Evolutionary conservation across 2,113 vertebrate genomes (phyloP).

Genomic region (Nestor notabilis): DNA sequence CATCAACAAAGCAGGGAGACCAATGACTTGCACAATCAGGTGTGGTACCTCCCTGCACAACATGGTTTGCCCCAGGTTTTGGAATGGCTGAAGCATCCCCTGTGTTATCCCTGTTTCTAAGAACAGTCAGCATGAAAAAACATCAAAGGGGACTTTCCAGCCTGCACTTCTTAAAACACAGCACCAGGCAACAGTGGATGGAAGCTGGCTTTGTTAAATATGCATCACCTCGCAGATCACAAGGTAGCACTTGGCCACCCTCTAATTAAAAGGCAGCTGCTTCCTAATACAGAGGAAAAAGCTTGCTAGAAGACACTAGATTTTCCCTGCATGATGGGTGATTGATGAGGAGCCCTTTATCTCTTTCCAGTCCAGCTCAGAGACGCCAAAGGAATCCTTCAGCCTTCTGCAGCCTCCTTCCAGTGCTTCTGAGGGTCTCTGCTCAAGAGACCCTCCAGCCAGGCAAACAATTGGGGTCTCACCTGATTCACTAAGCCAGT

Average conservation of each 20-base stretch:
- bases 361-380: neutral
- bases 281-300: neutral
- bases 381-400: neutral
- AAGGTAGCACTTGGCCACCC: slow-evolving; percentile 15
- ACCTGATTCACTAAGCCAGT: neutral
- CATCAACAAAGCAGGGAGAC: neutral
- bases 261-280: slow-evolving; percentile 59
- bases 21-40: neutral
- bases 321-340: neutral
- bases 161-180: neutral
- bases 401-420: neutral
- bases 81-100: neutral
- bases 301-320: neutral
- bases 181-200: neutral
- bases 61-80: neutral
- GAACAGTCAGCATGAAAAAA: neutral
- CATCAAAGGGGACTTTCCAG: slow-evolving; percentile 46
- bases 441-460: neutral
- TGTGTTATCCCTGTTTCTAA: neutral
- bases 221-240: neutral
- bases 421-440: neutral
- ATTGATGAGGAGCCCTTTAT: neutral
- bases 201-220: neutral
- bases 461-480: neutral
- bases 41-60: neutral